Evolutionary conservation across 2,113 vertebrate genomes (phyloP).

Genomic region (Zootoca vivipara): DNA sequence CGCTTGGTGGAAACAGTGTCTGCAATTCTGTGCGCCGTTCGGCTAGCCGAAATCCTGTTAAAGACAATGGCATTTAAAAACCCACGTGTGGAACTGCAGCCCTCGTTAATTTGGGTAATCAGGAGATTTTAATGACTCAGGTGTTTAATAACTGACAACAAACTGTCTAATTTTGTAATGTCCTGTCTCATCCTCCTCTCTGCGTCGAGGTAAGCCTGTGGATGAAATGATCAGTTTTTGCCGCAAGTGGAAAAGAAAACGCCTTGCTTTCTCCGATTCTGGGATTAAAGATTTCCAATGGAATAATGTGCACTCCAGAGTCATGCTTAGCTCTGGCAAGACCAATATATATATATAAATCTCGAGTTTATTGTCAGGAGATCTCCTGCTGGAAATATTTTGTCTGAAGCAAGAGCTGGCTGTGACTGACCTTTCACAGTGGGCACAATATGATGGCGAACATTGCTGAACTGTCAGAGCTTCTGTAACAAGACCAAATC

Average conservation of each 20-base stretch:
- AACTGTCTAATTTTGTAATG: not conserved
- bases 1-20: not conserved
- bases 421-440: slow-evolving; percentile 60
- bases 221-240: slow-evolving; percentile 26
- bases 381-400: slow-evolving; percentile 42
- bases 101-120: not conserved
- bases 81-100: not conserved
- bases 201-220: not conserved
- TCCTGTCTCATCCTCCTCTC: not conserved
- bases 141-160: not conserved
- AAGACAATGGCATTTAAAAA: not conserved
- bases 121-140: not conserved
- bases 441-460: slow-evolving; percentile 44
- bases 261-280: not conserved
- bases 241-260: slow-evolving; percentile 36
- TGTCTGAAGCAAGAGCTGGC: slow-evolving; percentile 24
- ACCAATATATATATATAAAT: slow-evolving; percentile 24
- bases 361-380: slow-evolving; percentile 50
- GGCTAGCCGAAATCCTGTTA: not conserved
- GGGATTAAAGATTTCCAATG: slow-evolving; percentile 47
- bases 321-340: slow-evolving; percentile 49
- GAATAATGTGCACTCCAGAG: slow-evolving; percentile 37
- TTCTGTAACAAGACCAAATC: slow-evolving; percentile 62
- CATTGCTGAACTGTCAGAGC: slow-evolving; percentile 37
- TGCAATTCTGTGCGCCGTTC: not conserved